Evolutionary conservation across 2,888 invertebrate species (phyloP), one percentile per base, ranked within the genome.

Genomic region (Colostygia pectinataria): DNA sequence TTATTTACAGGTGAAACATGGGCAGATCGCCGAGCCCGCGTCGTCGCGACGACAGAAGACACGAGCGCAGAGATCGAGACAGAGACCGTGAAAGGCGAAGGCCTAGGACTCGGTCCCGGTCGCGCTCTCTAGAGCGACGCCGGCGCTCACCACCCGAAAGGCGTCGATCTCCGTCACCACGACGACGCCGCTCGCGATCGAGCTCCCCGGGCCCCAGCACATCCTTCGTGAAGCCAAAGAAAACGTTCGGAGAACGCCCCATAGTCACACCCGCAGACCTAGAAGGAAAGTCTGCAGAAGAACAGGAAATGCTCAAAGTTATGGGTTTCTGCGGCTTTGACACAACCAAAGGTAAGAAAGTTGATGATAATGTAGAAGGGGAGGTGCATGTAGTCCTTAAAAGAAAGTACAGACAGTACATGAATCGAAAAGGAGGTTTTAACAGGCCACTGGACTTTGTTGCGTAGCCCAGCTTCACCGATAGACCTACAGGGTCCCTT

Each of bases 341-440:
- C 76, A 94, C 97, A 0, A 99, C 99, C 0, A 99, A 99, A 91
- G 97, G 97, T 66, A 98, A 98, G 85, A 96, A 97, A 88, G 98
- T 99, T 0, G 95, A 95, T 0, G 98, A 97, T 20, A 99, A 99
- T 77, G 96, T 98, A 67, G 94, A 94, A 43, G 98, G 98, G n/a
- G 96, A 95, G 18, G 98, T 98, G 57, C 98, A 99, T 80, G 97
- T 99, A 48, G 97, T 98, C 56, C 92, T 98, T 53, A 98, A 99
- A 89, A 92, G 99, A 67, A 97, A 98, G 88, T 99, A 98, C 82
- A 94, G 99, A 67, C 99, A 99, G 88, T 99, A 99, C 79, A 99
- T 99, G 99, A 99, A 99, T 86, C 93, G 99, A 55, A 98, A 98
- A 85, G 99, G 99, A 57, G 99, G 99, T 44, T 99, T 99, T 87